Evolutionary conservation across 1,140 invertebrate genomes (phyloP).

Genomic region (Chlorops oryzae): DNA sequence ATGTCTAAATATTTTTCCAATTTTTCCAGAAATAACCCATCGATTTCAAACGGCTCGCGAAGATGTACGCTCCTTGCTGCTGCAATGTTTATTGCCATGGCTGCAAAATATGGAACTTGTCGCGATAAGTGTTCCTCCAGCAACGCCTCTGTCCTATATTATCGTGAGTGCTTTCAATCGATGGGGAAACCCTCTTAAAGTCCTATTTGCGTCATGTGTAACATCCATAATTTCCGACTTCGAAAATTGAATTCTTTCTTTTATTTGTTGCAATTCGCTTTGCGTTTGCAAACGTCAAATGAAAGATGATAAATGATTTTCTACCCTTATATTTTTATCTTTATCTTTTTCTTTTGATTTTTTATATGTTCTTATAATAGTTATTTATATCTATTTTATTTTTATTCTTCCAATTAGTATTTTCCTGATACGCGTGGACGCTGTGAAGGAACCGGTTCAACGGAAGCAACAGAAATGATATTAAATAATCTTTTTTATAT

Average conservation of each 20-base stretch:
- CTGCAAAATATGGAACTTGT: constrained; percentile 97
- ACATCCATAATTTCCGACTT: too few relatives aligned
- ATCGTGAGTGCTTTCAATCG: constrained; percentile 68
- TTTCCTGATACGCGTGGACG: constrained; percentile 65
- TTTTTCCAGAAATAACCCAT: constrained; percentile 83
- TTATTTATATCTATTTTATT: constrained; percentile 14
- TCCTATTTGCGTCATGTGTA: not conserved
- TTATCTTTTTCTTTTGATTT: not conserved
- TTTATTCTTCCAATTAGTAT: constrained; percentile 60
- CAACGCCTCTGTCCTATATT: constrained; percentile 72
- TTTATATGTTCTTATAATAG: not conserved
- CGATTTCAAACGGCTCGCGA: constrained; percentile 92
- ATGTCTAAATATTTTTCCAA: constrained; percentile 8
- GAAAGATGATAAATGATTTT: too few relatives aligned
- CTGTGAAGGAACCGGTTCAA: constrained; percentile 92
- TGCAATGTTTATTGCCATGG: constrained; percentile 94
- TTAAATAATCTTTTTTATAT: constrained; percentile 98
- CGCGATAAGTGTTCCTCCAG: constrained; percentile 88
- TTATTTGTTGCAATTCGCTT: too few relatives aligned
- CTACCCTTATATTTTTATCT: too few relatives aligned
- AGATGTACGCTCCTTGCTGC: constrained; percentile 78
- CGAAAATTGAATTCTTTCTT: too few relatives aligned
- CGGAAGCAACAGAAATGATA: constrained; percentile 99
- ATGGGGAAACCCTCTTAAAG: not conserved
- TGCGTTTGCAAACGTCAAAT: too few relatives aligned